phyloP scores from a whole-genome alignment of 2,888 invertebrate genomes.

The Drosophila melanosoma region DNA sequence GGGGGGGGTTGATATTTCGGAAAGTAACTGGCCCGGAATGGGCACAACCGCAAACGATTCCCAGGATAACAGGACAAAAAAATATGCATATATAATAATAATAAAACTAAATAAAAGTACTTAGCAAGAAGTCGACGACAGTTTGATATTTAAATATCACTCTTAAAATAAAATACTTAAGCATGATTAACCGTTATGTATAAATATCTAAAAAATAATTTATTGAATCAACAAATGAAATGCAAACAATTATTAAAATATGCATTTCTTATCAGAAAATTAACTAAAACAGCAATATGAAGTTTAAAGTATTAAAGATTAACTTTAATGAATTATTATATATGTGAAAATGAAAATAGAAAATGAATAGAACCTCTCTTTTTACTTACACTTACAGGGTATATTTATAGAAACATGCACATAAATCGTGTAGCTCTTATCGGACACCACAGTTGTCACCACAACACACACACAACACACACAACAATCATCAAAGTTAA shows the following conservation, averaged over 20 bases:
- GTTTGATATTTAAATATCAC: background rate
- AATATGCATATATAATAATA: background rate
- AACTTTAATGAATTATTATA: too few species aligned
- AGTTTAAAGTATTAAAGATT: background rate
- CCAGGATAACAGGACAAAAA: background rate
- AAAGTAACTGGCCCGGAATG: background rate
- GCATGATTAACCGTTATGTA: background rate
- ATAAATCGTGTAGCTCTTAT: slow-evolving; percentile 27
- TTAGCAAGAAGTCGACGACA: background rate
- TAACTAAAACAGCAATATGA: background rate
- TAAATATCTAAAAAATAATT: background rate
- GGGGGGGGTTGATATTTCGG: background rate
- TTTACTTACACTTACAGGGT: slow-evolving; percentile 6
- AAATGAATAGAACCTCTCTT: background rate
- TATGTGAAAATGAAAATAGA: too few species aligned
- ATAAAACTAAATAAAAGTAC: background rate
- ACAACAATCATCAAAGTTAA: slow-evolving; percentile 69
- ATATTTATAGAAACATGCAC: background rate
- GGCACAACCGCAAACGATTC: slow-evolving; percentile 10
- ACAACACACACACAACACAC: slow-evolving; percentile 34
- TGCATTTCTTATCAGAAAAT: background rate
- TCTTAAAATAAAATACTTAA: background rate
- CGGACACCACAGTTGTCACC: slow-evolving; percentile 44
- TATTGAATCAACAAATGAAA: background rate
- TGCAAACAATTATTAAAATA: background rate